Percentiles rank a stretch among this genome's conserved stretches.
These are phyloP conservation scores for Turritopsis rubra DNA, from an alignment of 30 jellyfish, hydroid and myxozoan species.

Conservation along the genomic window DNA sequence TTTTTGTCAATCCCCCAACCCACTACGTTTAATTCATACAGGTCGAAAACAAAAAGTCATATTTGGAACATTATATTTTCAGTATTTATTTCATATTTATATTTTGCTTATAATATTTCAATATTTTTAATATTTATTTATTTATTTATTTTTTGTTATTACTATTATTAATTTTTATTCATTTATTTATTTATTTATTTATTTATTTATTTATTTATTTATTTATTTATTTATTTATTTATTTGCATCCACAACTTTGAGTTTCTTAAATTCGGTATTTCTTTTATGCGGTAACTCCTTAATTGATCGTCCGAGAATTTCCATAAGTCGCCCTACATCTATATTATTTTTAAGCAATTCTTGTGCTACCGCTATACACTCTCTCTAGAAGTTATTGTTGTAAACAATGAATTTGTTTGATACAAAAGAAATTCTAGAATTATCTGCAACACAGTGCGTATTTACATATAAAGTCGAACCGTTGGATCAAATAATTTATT, in stretches of 20 bases:
- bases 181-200: no score
- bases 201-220: no score
- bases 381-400: background rate
- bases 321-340: constrained; percentile 8
- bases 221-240: no score
- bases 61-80: no score
- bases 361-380: background rate
- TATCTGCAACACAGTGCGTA: constrained; percentile 43
- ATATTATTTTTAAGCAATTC: background rate
- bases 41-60: no score
- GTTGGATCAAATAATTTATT: constrained; percentile 13
- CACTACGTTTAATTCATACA: background rate
- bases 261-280: background rate
- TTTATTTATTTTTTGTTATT: no score
- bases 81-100: no score
- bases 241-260: background rate
- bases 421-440: constrained; percentile 12
- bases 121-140: no score
- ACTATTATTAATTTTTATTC: no score
- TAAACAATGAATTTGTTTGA: background rate
- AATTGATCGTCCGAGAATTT: background rate
- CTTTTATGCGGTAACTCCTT: constrained; percentile 5
- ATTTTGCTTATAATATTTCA: no score
- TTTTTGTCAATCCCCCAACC: background rate
- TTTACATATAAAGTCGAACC: constrained; percentile 15